These are phyloP conservation scores for Tenthredo distinguenda DNA, from an alignment of 2,888 invertebrate genomes.

Conservation along the genomic window DNA sequence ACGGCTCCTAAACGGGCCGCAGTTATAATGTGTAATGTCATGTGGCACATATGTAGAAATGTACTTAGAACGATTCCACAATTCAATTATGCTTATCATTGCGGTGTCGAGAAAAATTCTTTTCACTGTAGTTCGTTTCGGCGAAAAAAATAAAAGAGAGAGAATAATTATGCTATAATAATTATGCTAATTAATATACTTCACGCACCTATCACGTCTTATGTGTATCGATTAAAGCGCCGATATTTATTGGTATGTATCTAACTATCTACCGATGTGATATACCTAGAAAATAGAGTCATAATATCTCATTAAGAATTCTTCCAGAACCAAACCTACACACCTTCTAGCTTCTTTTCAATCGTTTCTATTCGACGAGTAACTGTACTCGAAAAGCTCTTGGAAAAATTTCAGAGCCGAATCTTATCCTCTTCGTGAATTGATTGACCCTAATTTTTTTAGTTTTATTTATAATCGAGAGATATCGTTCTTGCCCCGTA, in stretches of 20 bases:
- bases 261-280: neutral
- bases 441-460: neutral
- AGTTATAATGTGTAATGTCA: too few relatives aligned
- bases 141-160: neutral
- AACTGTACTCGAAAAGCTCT: too few relatives aligned
- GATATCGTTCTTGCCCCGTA: neutral
- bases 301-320: neutral
- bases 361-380: too few relatives aligned
- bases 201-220: neutral
- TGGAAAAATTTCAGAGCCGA: too few relatives aligned
- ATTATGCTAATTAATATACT: neutral
- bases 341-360: too few relatives aligned
- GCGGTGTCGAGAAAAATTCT: neutral
- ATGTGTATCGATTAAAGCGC: slow-evolving; percentile 22
- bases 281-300: neutral
- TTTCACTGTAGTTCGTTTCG: neutral
- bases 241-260: neutral
- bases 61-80: neutral
- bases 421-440: neutral
- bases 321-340: neutral
- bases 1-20: neutral
- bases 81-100: neutral
- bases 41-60: neutral
- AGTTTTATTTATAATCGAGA: neutral
- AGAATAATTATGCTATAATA: neutral